phyloP scores from a whole-genome alignment of 2,113 vertebrate genomes.

The Perca flavescens region DNA sequence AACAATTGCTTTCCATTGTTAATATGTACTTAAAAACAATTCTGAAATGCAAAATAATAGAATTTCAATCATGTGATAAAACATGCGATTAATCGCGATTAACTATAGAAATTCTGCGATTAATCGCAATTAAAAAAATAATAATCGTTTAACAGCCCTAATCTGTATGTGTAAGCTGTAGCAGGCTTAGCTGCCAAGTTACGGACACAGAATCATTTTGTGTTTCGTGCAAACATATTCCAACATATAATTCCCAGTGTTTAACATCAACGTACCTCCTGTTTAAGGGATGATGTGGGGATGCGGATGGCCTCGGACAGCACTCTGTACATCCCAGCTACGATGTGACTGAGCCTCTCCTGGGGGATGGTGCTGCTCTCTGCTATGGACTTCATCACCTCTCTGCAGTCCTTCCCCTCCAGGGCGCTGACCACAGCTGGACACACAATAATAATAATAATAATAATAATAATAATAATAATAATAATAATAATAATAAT shows the following conservation, averaged over 20 bases:
- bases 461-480: too few species aligned
- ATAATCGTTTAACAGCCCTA: too few species aligned
- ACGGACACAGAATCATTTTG: background rate
- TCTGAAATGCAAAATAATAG: too few species aligned
- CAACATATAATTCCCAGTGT: background rate
- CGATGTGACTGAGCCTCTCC: slow-evolving; percentile 84
- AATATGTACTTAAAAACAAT: too few species aligned
- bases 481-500: background rate
- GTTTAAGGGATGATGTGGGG: slow-evolving; percentile 84
- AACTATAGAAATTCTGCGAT: too few species aligned
- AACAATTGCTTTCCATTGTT: too few species aligned
- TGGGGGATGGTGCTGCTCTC: slow-evolving; percentile 82
- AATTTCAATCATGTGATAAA: too few species aligned
- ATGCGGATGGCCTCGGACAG: slow-evolving; percentile 87
- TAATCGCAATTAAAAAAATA: too few species aligned
- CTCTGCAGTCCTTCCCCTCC: slow-evolving; percentile 89
- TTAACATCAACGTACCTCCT: slow-evolving; percentile 76
- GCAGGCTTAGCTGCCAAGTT: background rate
- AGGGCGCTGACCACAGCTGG: slow-evolving; percentile 87
- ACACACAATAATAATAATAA: slow-evolving; percentile 13
- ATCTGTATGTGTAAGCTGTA: too few species aligned
- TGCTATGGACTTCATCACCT: slow-evolving; percentile 81
- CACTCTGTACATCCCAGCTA: slow-evolving; percentile 87
- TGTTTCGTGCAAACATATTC: background rate
- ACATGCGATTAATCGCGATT: too few species aligned